Evolutionary conservation across 1,140 invertebrate genomes (phyloP), one percentile per base, ranked within the genome.

Genomic region (Scaptomyza hsui): DNA sequence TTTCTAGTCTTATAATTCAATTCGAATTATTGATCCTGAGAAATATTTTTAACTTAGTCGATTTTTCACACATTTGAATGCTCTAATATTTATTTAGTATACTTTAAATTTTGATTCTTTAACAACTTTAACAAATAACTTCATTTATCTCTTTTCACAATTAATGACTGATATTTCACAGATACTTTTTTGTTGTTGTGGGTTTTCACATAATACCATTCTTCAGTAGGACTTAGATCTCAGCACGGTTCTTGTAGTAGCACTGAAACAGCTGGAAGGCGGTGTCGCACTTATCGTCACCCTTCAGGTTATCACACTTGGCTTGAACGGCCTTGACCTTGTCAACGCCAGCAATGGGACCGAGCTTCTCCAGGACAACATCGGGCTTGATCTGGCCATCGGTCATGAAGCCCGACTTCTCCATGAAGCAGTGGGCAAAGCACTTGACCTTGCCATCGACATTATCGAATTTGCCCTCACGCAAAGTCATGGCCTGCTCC

Each of bases 401-500:
- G 37, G 6, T 49, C 3, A 89, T 2, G 1, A 89, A 74, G 9
- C 73, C 79, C 4, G 35, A 5, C 55, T 79, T 76, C 62, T 89
- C 85, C 48, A 89, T 63, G 79, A 89, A 89, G n/a, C 83, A 89
- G 29, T 79, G 79, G 65, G 79, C 65, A 19, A 89, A 89, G 56
- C 83, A 89, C 42, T 89, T 89, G 1, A 77, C 42, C 65, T 89
- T 89, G 1, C 10, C n/a, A 41, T 89, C 83, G 16, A 0, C 7
- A 10, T 72, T 59, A 1, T 72, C 75, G 9, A 88, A 89, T 0
- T 72, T 76, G 18, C 83, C 82, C 9, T 45, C 47, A 1, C 68
- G 68, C 37, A 88, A 47, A 13, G 67, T 57, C 1, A 42, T 0
- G 0, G 67, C 83, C 53, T 88, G 82, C 1, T 88, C 82, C 78